Evolutionary conservation across 2,888 invertebrate genomes (phyloP).

Genomic region (Uropetala carovei): DNA sequence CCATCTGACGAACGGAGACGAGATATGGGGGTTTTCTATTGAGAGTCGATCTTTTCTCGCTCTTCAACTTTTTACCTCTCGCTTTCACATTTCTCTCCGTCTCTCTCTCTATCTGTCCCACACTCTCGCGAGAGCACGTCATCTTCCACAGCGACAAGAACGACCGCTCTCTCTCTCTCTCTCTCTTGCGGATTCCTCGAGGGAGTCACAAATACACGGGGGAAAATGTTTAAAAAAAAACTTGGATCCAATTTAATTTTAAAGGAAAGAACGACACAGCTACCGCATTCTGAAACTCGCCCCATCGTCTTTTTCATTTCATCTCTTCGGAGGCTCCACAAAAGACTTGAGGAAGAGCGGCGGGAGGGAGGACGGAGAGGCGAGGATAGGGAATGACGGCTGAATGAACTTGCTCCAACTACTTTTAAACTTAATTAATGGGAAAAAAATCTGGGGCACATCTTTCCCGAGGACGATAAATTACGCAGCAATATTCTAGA

Average conservation of each 20-base stretch:
- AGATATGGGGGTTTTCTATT: constrained; percentile 4
- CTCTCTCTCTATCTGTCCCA: not conserved
- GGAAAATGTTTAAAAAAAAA: not conserved
- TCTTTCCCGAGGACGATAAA: no score
- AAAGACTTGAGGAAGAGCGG: not conserved
- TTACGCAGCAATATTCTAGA: no score
- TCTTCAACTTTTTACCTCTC: not conserved
- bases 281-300: not conserved
- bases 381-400: not conserved
- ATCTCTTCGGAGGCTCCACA: not conserved
- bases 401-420: no score
- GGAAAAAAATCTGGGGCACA: no score
- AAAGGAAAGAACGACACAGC: not conserved
- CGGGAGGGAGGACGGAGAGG: not conserved
- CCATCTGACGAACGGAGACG: constrained; percentile 23
- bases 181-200: not conserved
- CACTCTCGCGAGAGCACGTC: constrained; percentile 5
- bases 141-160: not conserved
- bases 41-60: constrained; percentile 7
- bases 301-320: not conserved
- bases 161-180: not conserved
- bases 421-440: no score
- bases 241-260: constrained; percentile 55
- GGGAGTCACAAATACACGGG: constrained; percentile 5
- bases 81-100: constrained; percentile 7